Evolutionary conservation across 2,888 invertebrate genomes (phyloP).

Genomic region (Morpho helenor): DNA sequence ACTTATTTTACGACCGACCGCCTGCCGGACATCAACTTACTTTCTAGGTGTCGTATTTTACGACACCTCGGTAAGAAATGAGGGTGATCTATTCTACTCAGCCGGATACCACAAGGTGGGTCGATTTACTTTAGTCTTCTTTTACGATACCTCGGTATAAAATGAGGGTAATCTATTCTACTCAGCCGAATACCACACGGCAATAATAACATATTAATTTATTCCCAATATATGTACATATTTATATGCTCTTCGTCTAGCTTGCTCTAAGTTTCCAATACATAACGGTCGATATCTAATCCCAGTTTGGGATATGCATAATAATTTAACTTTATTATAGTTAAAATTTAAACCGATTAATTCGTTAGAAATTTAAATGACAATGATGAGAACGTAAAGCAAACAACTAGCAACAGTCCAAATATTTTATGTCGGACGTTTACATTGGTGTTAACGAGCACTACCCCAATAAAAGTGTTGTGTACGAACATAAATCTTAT

Average conservation of each 20-base stretch:
- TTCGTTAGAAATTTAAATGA: slow-evolving; percentile 61
- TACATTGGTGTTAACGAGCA: slow-evolving; percentile 75
- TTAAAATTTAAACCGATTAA: slow-evolving; percentile 36
- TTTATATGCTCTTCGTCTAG: too few species aligned
- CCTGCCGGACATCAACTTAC: too few species aligned
- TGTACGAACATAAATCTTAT: slow-evolving; percentile 64
- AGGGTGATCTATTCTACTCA: too few species aligned
- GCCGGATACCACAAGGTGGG: too few species aligned
- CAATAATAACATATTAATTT: too few species aligned
- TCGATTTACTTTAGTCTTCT: too few species aligned
- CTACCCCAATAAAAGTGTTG: slow-evolving; percentile 67
- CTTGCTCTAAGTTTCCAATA: background rate
- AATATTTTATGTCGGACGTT: slow-evolving; percentile 66
- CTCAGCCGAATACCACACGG: too few species aligned
- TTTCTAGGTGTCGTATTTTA: too few species aligned
- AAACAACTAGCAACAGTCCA: slow-evolving; percentile 47
- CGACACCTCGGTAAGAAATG: too few species aligned
- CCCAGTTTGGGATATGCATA: slow-evolving; percentile 3
- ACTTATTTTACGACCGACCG: too few species aligned
- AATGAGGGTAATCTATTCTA: too few species aligned
- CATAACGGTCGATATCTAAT: slow-evolving; percentile 13
- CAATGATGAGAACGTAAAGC: slow-evolving; percentile 51
- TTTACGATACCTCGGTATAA: too few species aligned
- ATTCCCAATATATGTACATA: background rate
- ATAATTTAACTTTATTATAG: slow-evolving; percentile 15